Conservation (phyloP, 2,888 invertebrate species). For the Cancer borealis region DNA sequence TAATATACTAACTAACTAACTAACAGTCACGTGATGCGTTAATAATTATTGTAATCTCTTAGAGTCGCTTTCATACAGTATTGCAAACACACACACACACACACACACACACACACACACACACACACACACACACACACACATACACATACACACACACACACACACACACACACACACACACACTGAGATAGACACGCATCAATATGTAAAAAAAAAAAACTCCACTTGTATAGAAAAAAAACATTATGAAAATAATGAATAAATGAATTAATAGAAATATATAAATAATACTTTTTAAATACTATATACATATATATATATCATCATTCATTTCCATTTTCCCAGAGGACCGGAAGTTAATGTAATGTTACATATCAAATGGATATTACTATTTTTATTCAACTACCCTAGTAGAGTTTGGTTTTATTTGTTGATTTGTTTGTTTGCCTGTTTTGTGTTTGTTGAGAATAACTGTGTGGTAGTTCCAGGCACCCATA, state of each 20-base stretch:
- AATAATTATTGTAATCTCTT: background rate
- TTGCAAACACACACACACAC: background rate
- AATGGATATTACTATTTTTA: background rate
- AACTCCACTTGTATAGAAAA: background rate
- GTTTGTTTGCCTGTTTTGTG: background rate
- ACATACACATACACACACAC: conserved; percentile 36
- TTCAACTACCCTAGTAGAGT: background rate
- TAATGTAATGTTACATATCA: conserved; percentile 29
- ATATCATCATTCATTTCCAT: conserved; percentile 12
- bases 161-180: conserved; percentile 44
- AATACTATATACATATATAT: background rate
- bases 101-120: background rate
- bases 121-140: conserved; percentile 16
- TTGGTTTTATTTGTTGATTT: background rate
- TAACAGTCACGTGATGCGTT: background rate
- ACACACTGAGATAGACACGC: background rate
- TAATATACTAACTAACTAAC: background rate
- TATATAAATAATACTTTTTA: background rate
- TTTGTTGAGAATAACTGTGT: conserved; percentile 46
- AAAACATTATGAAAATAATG: background rate
- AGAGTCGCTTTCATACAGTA: conserved; percentile 22
- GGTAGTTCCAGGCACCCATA: conserved; percentile 15
- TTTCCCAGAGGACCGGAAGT: background rate
- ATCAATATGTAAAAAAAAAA: background rate
- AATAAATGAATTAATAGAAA: conserved; percentile 1